Evolutionary conservation across 2,113 vertebrate genomes (phyloP), one percentile per base, ranked within the genome.

Genomic region (Pedionomus torquatus): DNA sequence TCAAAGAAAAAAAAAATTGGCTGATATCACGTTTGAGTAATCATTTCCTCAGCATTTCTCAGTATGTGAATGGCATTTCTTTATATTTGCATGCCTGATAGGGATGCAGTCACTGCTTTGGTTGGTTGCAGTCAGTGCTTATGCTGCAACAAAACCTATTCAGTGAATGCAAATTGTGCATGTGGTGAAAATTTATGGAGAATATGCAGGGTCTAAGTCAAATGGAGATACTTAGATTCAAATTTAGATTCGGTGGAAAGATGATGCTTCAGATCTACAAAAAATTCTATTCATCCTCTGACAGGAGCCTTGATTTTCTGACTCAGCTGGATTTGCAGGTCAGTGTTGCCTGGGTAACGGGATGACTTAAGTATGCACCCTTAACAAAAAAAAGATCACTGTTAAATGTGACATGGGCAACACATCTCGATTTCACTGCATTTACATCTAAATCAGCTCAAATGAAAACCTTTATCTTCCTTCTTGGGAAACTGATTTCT

Each of bases 301-400:
- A 49, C 23, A 79, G 39, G 23, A 83, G 11, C 31, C 33, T 75
- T 2, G 0, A 0, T 81, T 72, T 76, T 87, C 44, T 89, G 57
- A 76, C 30, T 94, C 55, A 80, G 24, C 28, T 70, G 31, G 6
- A 74, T 78, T 83, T 94, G 31, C 28, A 44, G 23, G 19, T 87
- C 41, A 28, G 8, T n/a, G 39, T 78, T 91, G 31, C 68, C 54
- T 13, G 12, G 41, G 75, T 65, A 51, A 66, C 80, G 69, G 46
- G 24, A 74, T 0, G 0, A 30, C 48, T 93, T 48, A 71, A 68
- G 17, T 11, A 14, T 3, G 9, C 39, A 60, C 16, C 2, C 1
- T 48, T 63, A 51, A 43, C n/a, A n/a, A 51, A 82, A 76, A 48
- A 51, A 72, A 70, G 11, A 19, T 5, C 10, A 35, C 15, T 4